Evolutionary conservation across 2,888 invertebrate species (phyloP).

Genomic region (Serrognathus titanus): DNA sequence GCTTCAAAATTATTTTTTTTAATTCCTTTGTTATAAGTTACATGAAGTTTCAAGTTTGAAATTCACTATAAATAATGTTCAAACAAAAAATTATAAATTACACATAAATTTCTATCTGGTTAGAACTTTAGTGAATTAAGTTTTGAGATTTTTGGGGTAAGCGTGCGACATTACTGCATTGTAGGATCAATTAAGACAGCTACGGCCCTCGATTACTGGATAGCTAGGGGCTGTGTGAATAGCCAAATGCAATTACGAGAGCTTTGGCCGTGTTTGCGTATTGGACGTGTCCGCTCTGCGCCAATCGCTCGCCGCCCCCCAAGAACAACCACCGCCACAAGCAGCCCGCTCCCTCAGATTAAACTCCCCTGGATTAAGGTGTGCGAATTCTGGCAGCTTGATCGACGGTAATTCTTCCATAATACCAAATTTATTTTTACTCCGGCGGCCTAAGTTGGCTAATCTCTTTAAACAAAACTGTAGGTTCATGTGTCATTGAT

Average conservation of each 20-base stretch:
- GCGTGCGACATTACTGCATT: conserved; percentile 33
- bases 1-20: too few relatives aligned
- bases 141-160: conserved; percentile 20
- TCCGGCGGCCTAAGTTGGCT: neutral
- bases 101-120: too few relatives aligned
- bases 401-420: conserved; percentile 12
- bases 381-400: conserved; percentile 13
- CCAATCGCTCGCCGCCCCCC: conserved; percentile 24
- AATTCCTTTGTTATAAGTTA: too few relatives aligned
- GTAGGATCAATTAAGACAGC: conserved; percentile 43
- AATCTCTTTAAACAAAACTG: too few relatives aligned
- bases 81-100: too few relatives aligned
- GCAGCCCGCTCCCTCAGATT: neutral
- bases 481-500: too few relatives aligned
- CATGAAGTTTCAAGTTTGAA: too few relatives aligned
- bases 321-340: neutral
- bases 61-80: too few relatives aligned
- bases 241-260: conserved; percentile 42
- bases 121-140: too few relatives aligned
- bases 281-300: conserved; percentile 34
- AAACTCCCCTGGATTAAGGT: neutral
- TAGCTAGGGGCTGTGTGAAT: conserved; percentile 38
- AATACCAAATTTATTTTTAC: conserved; percentile 15
- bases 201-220: conserved; percentile 37
- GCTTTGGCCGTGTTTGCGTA: conserved; percentile 37